These are phyloP conservation scores for Sylvia atricapilla DNA, from an alignment of 2,113 vertebrate genomes.

Conservation along the genomic window DNA sequence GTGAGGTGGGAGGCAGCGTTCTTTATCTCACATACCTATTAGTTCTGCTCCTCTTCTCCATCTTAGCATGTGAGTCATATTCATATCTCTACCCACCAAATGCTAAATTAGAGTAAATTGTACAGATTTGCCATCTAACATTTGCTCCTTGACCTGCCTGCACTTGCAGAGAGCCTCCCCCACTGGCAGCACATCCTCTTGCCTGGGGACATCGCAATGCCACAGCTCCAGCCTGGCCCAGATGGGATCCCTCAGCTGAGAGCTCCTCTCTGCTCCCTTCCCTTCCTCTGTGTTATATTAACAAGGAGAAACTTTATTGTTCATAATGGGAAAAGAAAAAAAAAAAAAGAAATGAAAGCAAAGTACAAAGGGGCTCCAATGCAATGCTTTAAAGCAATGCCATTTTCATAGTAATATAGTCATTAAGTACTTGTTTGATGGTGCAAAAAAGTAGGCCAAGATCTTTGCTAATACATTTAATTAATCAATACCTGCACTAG, in stretches of 20 bases:
- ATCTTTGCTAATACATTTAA: slow-evolving; percentile 60
- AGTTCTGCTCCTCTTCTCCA: slow-evolving; percentile 13
- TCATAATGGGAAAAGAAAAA: slow-evolving; percentile 16
- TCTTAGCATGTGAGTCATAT: neutral
- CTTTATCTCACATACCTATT: neutral
- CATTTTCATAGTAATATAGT: slow-evolving; percentile 49
- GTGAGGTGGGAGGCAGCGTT: neutral
- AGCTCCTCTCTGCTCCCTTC: neutral
- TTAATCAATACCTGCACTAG: slow-evolving; percentile 49
- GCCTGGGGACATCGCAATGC: neutral
- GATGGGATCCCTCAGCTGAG: neutral
- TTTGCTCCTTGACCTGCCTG: neutral
- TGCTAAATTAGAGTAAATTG: slow-evolving; percentile 1
- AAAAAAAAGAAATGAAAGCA: neutral
- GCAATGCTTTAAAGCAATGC: slow-evolving; percentile 36
- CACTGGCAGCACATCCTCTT: neutral
- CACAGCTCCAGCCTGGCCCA: neutral
- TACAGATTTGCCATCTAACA: neutral
- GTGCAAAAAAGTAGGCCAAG: slow-evolving; percentile 55
- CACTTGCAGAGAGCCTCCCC: neutral
- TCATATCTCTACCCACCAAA: slow-evolving; percentile 27
- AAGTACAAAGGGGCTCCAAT: slow-evolving; percentile 27
- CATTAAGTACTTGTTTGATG: slow-evolving; percentile 59
- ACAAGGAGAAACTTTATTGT: neutral
- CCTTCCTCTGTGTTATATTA: neutral